Percentiles rank a stretch among this genome's conserved stretches.
Conservation (phyloP, 2,797 vertebrate species). For the Micrastur ruficollis region DNA sequence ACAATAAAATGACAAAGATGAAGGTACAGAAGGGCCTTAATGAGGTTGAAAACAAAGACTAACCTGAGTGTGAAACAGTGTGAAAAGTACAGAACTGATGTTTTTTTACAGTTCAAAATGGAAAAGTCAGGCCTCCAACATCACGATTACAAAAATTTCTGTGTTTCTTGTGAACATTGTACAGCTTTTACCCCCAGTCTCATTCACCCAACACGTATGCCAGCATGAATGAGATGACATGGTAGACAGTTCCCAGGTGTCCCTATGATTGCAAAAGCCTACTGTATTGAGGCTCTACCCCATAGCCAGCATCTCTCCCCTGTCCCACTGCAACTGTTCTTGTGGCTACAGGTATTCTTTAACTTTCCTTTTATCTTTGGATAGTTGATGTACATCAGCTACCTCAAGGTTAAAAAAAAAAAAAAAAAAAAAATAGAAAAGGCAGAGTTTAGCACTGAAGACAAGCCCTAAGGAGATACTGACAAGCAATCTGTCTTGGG, state of each 20-base stretch:
- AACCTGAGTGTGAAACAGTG: not conserved
- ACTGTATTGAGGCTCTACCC: not conserved
- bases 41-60: not conserved
- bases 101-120: not conserved
- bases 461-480: not conserved
- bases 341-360: not conserved
- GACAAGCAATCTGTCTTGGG: constrained; percentile 1
- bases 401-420: not conserved
- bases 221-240: not conserved
- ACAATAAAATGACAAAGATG: not conserved
- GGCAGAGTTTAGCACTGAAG: not conserved
- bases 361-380: not conserved
- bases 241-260: not conserved
- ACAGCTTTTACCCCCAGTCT: not conserved
- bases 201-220: not conserved
- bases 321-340: not conserved
- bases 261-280: not conserved
- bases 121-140: not conserved
- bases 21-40: not conserved
- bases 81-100: not conserved
- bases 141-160: not conserved
- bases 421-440: not conserved
- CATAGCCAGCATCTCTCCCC: not conserved
- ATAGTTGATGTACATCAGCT: not conserved
- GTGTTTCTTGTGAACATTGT: not conserved